These are phyloP conservation scores for Carollia perspicillata DNA, from an alignment of 2,113 vertebrate genomes.

Conservation along the genomic window DNA sequence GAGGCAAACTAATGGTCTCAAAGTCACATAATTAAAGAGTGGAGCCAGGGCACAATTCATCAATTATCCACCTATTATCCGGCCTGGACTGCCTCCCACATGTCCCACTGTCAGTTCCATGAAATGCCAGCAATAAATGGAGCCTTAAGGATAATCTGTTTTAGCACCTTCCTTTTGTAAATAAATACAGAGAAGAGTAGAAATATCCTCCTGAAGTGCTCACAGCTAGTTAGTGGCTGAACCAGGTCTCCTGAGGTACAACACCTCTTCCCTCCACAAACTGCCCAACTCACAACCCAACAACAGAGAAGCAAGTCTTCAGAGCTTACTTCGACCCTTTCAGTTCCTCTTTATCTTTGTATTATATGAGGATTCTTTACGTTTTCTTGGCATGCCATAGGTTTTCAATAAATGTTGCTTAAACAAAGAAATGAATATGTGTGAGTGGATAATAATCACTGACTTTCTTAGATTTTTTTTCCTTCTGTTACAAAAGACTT, in stretches of 20 bases:
- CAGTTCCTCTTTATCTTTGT: background rate
- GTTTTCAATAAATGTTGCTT: background rate
- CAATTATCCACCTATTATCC: background rate
- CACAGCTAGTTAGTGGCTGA: background rate
- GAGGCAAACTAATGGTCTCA: background rate
- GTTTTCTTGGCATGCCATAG: background rate
- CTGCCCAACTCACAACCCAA: background rate
- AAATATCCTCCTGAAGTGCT: background rate
- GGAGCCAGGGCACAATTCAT: background rate
- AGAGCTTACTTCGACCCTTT: background rate
- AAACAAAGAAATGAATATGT: background rate
- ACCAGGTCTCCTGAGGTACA: background rate
- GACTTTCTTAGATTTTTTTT: background rate
- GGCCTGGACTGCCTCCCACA: background rate
- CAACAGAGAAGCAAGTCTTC: background rate
- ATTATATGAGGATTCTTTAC: background rate
- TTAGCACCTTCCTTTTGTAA: background rate
- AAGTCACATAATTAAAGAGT: background rate
- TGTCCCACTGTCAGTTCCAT: background rate
- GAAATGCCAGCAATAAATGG: background rate
- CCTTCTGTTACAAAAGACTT: background rate
- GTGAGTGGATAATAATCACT: background rate
- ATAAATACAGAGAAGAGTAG: background rate
- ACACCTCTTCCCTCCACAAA: rapidly evolving
- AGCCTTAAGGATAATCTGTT: background rate